Percentiles rank a stretch among this genome's conserved stretches.
Conservation (phyloP, 2,797 vertebrate genomes). For the Aphelocoma californica region DNA sequence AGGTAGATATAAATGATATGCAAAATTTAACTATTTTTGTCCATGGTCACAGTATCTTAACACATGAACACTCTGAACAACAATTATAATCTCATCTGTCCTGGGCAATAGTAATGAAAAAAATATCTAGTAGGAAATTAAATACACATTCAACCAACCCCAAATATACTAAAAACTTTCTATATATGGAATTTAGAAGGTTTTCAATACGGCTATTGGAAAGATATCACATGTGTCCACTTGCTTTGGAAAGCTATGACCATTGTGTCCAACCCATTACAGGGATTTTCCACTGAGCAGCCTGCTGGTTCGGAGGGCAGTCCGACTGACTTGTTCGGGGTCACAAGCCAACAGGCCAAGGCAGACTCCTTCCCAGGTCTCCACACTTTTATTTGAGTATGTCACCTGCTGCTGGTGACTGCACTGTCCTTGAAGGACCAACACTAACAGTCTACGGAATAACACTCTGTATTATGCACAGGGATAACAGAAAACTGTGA, state of each 20-base stretch:
- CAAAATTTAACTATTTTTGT: background rate
- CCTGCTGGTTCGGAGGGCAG: fast-evolving
- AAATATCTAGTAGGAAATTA: background rate
- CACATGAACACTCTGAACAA: background rate
- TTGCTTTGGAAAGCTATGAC: background rate
- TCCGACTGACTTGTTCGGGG: background rate
- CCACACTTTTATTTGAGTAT: background rate
- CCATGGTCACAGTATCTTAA: background rate
- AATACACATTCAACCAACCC: background rate
- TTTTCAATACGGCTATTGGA: background rate
- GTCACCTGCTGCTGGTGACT: too few relatives aligned
- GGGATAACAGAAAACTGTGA: background rate
- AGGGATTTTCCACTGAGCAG: background rate
- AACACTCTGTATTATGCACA: background rate
- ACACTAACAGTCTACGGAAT: too few relatives aligned
- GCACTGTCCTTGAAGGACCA: background rate
- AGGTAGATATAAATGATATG: background rate
- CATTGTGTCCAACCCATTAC: background rate
- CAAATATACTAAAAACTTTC: background rate
- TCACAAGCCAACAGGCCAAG: background rate
- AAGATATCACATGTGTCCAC: fast-evolving
- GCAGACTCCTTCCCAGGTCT: background rate
- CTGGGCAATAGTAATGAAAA: background rate
- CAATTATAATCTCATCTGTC: background rate
- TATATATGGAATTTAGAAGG: background rate